phyloP scores from a whole-genome alignment of 2,113 vertebrate species.

The Oncorhynchus keta region DNA sequence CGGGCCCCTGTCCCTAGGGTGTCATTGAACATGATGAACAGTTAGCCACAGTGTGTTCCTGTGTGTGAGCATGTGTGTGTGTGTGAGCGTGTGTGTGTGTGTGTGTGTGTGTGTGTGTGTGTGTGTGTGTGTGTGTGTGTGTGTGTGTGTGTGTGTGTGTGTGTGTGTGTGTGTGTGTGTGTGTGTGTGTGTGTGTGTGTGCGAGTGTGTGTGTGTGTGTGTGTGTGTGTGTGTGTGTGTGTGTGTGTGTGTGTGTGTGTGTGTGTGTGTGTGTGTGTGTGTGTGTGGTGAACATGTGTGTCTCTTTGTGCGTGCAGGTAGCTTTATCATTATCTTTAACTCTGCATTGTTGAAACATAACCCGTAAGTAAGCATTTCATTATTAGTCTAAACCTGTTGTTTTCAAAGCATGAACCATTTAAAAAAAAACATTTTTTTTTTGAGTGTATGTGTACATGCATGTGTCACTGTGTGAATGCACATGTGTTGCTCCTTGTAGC shows the following conservation, averaged over 20 bases:
- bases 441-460: background rate
- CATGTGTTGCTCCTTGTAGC: background rate
- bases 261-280: constrained; percentile 41
- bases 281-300: constrained; percentile 4
- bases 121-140: constrained; percentile 39
- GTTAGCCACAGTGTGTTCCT: constrained; percentile 17
- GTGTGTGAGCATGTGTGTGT: constrained; percentile 43
- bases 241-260: constrained; percentile 44
- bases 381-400: no score
- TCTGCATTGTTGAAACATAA: no score
- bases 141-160: constrained; percentile 41
- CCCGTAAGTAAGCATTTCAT: no score
- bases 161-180: constrained; percentile 44
- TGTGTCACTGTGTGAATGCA: constrained; percentile 1
- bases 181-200: constrained; percentile 45
- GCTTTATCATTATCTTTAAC: background rate
- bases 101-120: constrained; percentile 44
- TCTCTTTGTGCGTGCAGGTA: background rate
- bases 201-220: background rate
- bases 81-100: constrained; percentile 44
- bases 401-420: background rate
- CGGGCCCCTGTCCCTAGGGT: constrained; percentile 38
- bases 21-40: constrained; percentile 24
- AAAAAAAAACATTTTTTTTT: background rate
- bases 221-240: constrained; percentile 36